These are phyloP conservation scores for Apogon talboti DNA, from an alignment of 2,797 vertebrate genomes.

Conservation along the genomic window DNA sequence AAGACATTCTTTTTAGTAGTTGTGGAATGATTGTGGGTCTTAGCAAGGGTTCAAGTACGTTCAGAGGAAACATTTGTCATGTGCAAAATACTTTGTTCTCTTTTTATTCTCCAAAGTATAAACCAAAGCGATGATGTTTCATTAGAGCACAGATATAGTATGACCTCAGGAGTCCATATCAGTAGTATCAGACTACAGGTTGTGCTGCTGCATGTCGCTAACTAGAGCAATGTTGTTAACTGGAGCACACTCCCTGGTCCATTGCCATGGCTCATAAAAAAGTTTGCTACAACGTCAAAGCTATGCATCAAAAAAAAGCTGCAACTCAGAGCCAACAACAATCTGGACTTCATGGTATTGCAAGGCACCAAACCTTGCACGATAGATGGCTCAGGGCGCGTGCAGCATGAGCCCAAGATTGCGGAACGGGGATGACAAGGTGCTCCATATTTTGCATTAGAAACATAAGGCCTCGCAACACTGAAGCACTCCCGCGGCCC, in stretches of 20 bases:
- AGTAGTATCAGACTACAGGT: constrained; percentile 23
- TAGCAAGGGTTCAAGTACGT: not conserved
- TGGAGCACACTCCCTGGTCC: constrained; percentile 63
- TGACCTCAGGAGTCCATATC: not conserved
- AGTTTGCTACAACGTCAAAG: constrained; percentile 48
- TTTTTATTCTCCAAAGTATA: not conserved
- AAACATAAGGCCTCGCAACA: constrained; percentile 8
- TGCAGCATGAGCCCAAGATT: constrained; percentile 22
- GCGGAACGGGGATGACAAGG: constrained; percentile 37
- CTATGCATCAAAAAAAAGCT: constrained; percentile 44
- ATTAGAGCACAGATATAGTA: not conserved
- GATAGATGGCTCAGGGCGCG: constrained; percentile 12
- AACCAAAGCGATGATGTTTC: not conserved
- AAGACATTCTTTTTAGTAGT: not conserved
- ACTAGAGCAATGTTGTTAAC: constrained; percentile 67
- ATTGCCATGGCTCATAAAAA: constrained; percentile 55
- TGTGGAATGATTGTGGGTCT: constrained; percentile 1
- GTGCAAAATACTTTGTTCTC: not conserved
- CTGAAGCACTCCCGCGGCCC: constrained; percentile 1
- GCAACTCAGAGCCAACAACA: constrained; percentile 55
- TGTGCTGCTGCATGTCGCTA: constrained; percentile 42
- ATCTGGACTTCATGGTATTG: constrained; percentile 30
- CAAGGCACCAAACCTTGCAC: constrained; percentile 30
- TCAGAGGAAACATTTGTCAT: constrained; percentile 10
- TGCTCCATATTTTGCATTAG: constrained; percentile 49